Percentiles rank a stretch among this genome's conserved stretches.
Evolutionary conservation across 2,888 invertebrate genomes (phyloP).

Genomic region (Petrolisthes manimaculis): DNA sequence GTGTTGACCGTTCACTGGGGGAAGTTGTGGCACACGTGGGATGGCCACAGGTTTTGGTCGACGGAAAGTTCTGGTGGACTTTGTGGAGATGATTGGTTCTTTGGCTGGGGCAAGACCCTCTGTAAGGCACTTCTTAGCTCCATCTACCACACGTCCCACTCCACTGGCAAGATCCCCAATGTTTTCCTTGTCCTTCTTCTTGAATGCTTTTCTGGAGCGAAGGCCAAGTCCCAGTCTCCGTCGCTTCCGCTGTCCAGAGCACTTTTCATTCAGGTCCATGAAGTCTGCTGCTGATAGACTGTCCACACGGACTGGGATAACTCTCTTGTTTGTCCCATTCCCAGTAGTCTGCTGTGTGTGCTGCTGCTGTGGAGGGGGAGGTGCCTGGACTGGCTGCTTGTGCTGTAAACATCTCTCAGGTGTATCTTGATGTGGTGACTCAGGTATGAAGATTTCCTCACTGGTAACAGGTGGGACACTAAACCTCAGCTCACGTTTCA

Average conservation of each 20-base stretch:
- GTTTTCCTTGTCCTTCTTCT: conserved; percentile 61
- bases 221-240: conserved; percentile 57
- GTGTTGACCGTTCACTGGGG: neutral
- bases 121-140: conserved; percentile 34
- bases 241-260: conserved; percentile 56
- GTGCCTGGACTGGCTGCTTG: neutral
- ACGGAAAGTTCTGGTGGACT: conserved; percentile 52
- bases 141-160: conserved; percentile 37
- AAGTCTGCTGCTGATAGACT: conserved; percentile 60
- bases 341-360: neutral
- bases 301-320: conserved; percentile 58
- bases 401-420: conserved; percentile 27
- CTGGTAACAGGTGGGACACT: conserved; percentile 65
- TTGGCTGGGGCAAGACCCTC: conserved; percentile 16
- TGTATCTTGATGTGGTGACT: conserved; percentile 56
- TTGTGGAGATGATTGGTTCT: conserved; percentile 32
- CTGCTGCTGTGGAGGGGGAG: conserved; percentile 10
- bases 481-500: conserved; percentile 64
- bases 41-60: conserved; percentile 61
- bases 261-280: conserved; percentile 57
- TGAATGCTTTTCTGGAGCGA: conserved; percentile 59
- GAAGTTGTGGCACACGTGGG: conserved; percentile 49
- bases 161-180: conserved; percentile 39
- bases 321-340: conserved; percentile 19
- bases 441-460: conserved; percentile 62